These are phyloP conservation scores for Charadrius vociferus DNA, from an alignment of 2,113 vertebrate genomes.

Conservation along the genomic window DNA sequence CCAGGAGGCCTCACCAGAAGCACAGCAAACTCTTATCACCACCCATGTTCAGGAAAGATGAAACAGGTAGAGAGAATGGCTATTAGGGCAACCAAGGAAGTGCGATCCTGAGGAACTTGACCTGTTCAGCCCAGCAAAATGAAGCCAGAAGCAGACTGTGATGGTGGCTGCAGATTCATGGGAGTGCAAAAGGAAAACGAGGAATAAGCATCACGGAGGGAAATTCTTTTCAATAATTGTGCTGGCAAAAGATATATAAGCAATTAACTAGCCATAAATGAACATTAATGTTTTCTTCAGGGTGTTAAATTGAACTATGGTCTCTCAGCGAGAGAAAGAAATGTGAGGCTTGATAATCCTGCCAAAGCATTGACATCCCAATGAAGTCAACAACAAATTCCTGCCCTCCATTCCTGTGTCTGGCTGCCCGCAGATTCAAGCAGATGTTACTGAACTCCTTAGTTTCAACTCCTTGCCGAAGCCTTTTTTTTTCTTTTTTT, in stretches of 20 bases:
- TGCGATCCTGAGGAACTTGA: neutral
- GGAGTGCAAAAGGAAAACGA: neutral
- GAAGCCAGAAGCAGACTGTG: neutral
- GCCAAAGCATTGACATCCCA: neutral
- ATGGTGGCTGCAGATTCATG: neutral
- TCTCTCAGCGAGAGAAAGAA: neutral
- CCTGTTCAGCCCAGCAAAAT: neutral
- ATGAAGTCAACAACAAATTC: neutral
- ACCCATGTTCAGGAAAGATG: neutral
- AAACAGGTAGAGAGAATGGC: neutral
- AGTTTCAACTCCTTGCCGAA: neutral
- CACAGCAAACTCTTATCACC: neutral
- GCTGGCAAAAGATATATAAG: neutral
- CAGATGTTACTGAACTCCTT: conserved; percentile 42
- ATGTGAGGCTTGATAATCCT: neutral
- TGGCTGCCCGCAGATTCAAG: neutral
- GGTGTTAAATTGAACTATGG: neutral
- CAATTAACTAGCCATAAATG: neutral
- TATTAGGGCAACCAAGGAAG: neutral
- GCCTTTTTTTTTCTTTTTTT: neutral
- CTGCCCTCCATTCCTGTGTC: neutral
- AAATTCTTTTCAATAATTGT: neutral
- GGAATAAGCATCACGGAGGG: neutral
- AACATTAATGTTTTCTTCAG: neutral
- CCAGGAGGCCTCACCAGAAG: neutral